Evolutionary conservation across 2,797 vertebrate genomes (phyloP), one percentile per base, ranked within the genome.

Genomic region (Takifugu rubripes): DNA sequence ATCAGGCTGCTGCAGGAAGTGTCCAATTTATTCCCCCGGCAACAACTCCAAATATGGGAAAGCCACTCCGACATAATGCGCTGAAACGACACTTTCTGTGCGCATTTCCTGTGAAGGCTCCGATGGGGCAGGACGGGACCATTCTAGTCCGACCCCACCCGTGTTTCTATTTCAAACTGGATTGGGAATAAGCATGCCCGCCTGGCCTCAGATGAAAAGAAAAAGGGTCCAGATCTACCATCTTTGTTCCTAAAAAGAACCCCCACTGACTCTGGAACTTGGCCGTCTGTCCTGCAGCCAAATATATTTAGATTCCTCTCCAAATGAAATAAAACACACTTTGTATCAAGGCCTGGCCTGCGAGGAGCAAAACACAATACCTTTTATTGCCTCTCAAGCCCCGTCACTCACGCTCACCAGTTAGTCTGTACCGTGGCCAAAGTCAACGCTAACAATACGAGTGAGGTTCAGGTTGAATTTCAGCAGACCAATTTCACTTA

Each of bases 61-160:
- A 64, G 56, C 29, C 5, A 10, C 63, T 73, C 52, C 59, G 61
- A 25, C 54, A 79, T 67, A 79, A 77, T 80, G 81, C 65, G 70
- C 61, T 75, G 65, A 84, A 74, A 84, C 66, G 25, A 59, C 52
- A 62, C 67, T 74, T 86, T 84, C 84, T 81, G 79, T 66, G 56
- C 6, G 1, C 42, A 55, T 70, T 80, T 84, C 78, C 81, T 75
- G 68, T 71, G 58, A 61, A 48, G 64, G 74, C 81, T 71, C 83
- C 81, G 84, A 69, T 80, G 74, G 77, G 83, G 81, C 85, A 84
- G 78, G 78, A 76, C 84, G 72, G 61, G 51, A 21, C 21, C 21
- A 21, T 21, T 21, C 21, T 21, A 1, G 21, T 21, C 21, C 21
- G 21, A 21, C 21, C 21, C 21, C 21, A 21, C 21, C 21, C 21